Percentiles rank a stretch among this genome's conserved stretches.
These are phyloP conservation scores for Zaprionus vittiger DNA, from an alignment of 1,140 invertebrate species.

Conservation along the genomic window DNA sequence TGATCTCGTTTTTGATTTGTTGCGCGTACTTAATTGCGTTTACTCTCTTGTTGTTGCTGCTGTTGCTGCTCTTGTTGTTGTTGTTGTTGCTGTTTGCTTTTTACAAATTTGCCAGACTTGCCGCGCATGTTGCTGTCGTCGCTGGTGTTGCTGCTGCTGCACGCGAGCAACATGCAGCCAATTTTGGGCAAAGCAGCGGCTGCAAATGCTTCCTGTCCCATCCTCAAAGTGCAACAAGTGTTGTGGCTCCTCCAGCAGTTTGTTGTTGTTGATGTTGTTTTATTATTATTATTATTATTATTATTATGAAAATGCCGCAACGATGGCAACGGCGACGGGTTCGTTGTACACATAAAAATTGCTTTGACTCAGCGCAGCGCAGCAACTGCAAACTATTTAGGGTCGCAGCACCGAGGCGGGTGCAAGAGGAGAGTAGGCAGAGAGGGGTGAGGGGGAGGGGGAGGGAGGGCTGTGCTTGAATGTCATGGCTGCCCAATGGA, in stretches of 20 bases:
- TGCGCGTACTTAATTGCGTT: slow-evolving; percentile 8
- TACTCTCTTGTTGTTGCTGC: not conserved
- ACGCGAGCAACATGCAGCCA: slow-evolving; percentile 63
- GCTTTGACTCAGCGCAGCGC: slow-evolving; percentile 42
- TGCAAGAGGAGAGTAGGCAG: not conserved
- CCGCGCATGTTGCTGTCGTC: slow-evolving; percentile 36
- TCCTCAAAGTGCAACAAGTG: slow-evolving; percentile 44
- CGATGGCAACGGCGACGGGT: slow-evolving; percentile 28
- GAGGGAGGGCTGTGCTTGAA: slow-evolving; percentile 23
- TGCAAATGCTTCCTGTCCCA: slow-evolving; percentile 43
- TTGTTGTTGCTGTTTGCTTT: slow-evolving; percentile 23
- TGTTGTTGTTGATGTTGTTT: slow-evolving; percentile 50
- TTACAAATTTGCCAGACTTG: slow-evolving; percentile 50
- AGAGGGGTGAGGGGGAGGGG: not conserved
- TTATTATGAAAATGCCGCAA: slow-evolving; percentile 34
- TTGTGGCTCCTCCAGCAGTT: not conserved
- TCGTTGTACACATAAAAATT: slow-evolving; percentile 74
- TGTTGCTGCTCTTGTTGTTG: not conserved
- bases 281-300: slow-evolving; percentile 61
- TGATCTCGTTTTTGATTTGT: slow-evolving; percentile 73
- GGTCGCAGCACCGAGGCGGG: not conserved
- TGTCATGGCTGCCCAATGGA: slow-evolving; percentile 43
- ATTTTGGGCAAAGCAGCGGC: slow-evolving; percentile 39
- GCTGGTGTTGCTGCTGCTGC: slow-evolving; percentile 44
- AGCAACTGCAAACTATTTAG: slow-evolving; percentile 35